Percentiles rank a stretch among this genome's conserved stretches.
Conservation (phyloP, 1,140 invertebrate species). For the Acromyrmex echinatior region DNA sequence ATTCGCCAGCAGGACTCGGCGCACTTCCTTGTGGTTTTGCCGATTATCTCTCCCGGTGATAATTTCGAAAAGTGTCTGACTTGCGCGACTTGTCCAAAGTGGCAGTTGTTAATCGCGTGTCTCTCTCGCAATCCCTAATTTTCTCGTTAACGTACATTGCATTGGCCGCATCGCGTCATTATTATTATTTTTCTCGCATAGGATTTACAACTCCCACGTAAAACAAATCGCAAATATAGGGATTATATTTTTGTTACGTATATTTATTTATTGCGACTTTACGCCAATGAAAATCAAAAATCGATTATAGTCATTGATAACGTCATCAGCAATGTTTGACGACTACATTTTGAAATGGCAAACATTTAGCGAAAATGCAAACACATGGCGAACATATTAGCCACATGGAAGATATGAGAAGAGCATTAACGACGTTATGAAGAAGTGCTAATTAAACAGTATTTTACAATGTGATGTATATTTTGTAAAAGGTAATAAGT, state of each 20-base stretch:
- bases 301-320: not conserved
- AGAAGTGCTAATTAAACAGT: conserved; percentile 3
- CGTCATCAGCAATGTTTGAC: not conserved
- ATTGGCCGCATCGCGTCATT: not conserved
- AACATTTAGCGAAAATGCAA: not conserved
- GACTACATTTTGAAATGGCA: conserved; percentile 3
- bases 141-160: conserved; percentile 36
- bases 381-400: conserved; percentile 1
- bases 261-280: not conserved
- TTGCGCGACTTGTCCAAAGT: conserved; percentile 17
- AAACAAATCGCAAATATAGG: not conserved
- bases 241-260: not conserved
- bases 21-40: conserved; percentile 31
- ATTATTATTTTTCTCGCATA: not conserved
- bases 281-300: not conserved
- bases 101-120: conserved; percentile 27
- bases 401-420: not conserved
- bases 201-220: not conserved
- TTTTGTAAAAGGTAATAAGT: not conserved
- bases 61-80: conserved; percentile 30
- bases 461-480: not conserved
- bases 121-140: not conserved
- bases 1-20: not conserved
- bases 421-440: not conserved
- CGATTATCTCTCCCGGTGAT: conserved; percentile 21